Conservation (phyloP, 92 coral and sea anemone genomes). For the Hydrozoanthus gracilis region DNA sequence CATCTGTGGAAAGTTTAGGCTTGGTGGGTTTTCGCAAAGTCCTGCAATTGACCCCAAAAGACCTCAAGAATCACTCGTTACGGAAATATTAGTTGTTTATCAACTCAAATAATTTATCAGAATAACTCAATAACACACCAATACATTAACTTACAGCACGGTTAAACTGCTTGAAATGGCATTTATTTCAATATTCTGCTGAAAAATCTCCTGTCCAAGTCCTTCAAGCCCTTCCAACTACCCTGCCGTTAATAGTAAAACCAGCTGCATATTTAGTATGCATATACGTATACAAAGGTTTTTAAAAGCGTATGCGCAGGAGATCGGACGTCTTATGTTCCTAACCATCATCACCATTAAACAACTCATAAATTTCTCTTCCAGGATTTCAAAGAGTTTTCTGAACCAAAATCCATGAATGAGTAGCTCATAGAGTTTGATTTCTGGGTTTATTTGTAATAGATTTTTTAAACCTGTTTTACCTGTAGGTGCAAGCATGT, state of each 20-base stretch:
- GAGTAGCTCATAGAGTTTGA: constrained; percentile 19
- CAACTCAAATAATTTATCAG: constrained; percentile 22
- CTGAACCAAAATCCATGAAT: constrained; percentile 28
- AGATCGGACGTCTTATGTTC: constrained; percentile 18
- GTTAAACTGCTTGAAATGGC: no score
- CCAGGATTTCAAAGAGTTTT: constrained; percentile 7
- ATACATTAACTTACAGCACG: not conserved
- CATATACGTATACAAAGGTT: constrained; percentile 9
- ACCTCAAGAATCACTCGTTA: constrained; percentile 37
- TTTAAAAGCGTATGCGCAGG: constrained; percentile 14
- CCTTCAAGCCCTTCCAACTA: constrained; percentile 21
- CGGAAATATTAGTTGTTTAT: constrained; percentile 43
- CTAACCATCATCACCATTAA: not conserved
- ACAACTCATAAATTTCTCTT: constrained; percentile 18
- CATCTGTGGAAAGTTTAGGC: constrained; percentile 44
- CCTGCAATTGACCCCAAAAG: constrained; percentile 41
- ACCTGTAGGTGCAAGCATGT: not conserved
- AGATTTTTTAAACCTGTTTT: not conserved
- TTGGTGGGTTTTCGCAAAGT: constrained; percentile 42
- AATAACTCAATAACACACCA: constrained; percentile 29
- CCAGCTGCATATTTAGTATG: constrained; percentile 14
- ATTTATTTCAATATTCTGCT: no score
- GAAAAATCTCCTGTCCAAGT: no score
- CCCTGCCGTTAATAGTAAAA: not conserved
- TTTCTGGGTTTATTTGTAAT: constrained; percentile 11